Evolutionary conservation across 1,140 invertebrate genomes (phyloP), one percentile per base, ranked within the genome.

Genomic region (Drosophila seguyi): DNA sequence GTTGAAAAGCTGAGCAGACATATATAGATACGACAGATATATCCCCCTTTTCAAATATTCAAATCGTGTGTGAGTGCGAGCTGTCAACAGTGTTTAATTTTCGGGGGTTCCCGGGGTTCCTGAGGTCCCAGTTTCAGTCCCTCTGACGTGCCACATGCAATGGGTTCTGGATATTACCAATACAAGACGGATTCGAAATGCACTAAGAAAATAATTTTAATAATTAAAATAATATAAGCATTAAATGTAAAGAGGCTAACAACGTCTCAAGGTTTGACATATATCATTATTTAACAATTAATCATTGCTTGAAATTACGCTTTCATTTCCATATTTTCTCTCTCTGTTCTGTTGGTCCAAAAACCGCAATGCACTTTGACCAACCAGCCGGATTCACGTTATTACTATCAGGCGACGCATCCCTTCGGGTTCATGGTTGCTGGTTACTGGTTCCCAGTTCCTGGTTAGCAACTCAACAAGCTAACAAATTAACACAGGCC

Each of bases 71-170:
- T 85, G 86, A 90, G 75, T 86, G 81, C 66, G 86, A 90, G 75
- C 85, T 90, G 85, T 90, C 85, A 90, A 90, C 85, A 90, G 86
- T 90, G 67, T 90, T 90, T 90, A 90, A 90, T 90, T 90, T 53
- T 73, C 53, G 66, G 68, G 66, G 66, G 14, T 42, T 81, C 57
- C 39, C 62, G 20, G 31, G 48, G 31, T 22, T 20, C 6, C 31
- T 20, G 13, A 14, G 7, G 52, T 38, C 7, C 14, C 69, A 45
- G 34, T 22, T 22, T 2, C 60, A 45, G 42, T 25, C 47, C 36
- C 42, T 65, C 25, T 79, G 73, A 44, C 82, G 85, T 88, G 73
- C 39, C 63, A 69, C 85, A 90, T 90, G 85, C 85, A 85, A 90
- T 75, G 36, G 36, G 18, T n/a, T 67, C 20, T 45, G 25, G 20